A percentile compares a stretch with the other conserved stretches of the same genome.
Conservation (phyloP, 2,888 invertebrate genomes). For the Craniophora ligustri region DNA sequence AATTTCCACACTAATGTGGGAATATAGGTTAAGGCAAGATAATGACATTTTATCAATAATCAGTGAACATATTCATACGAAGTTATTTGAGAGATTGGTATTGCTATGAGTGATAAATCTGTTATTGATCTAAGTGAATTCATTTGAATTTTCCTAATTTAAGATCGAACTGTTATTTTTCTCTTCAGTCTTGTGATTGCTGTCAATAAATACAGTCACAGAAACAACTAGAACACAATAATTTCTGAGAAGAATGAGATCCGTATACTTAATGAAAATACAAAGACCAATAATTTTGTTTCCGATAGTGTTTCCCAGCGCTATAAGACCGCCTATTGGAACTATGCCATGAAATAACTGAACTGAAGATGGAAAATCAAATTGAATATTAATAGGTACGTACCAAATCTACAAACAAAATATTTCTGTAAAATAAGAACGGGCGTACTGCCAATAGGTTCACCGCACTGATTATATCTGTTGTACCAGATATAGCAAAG, state of each 20-base stretch:
- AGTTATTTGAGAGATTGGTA: background rate
- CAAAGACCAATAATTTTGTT: background rate
- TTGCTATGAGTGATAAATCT: too few relatives aligned
- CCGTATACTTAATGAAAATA: background rate
- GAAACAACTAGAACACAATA: too few relatives aligned
- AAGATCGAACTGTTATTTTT: too few relatives aligned
- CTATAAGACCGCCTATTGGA: background rate
- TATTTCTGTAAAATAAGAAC: conserved; percentile 31
- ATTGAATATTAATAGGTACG: conserved; percentile 52
- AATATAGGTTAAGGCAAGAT: background rate
- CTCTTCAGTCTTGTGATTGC: too few relatives aligned
- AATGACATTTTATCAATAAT: too few relatives aligned
- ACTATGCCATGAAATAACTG: conserved; percentile 16
- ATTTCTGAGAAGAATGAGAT: background rate
- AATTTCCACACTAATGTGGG: background rate
- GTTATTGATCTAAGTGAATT: too few relatives aligned
- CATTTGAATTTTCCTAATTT: too few relatives aligned
- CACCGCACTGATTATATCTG: conserved; percentile 39
- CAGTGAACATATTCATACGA: too few relatives aligned
- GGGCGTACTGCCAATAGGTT: conserved; percentile 30
- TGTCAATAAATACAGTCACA: too few relatives aligned
- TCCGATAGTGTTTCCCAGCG: background rate
- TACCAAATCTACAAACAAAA: conserved; percentile 39
- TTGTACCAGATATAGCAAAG: conserved; percentile 18
- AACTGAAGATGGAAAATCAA: conserved; percentile 9